Conservation (phyloP, 64 coral and sea anemone species). For the Pachyseris speciosa region DNA sequence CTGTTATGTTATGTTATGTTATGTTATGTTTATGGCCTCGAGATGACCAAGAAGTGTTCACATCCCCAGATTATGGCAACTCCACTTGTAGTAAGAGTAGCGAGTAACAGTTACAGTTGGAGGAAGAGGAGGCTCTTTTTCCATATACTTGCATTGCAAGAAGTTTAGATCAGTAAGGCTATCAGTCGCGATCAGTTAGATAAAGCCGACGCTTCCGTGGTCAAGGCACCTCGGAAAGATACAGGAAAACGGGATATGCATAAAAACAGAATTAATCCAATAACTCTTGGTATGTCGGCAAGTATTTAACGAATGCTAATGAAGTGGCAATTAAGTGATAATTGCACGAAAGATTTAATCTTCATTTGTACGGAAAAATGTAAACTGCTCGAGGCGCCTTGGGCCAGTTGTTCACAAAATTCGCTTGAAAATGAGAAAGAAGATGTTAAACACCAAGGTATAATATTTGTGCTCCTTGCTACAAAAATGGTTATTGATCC, state of each 20-base stretch:
- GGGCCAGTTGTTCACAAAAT: not conserved
- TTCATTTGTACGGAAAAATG: not conserved
- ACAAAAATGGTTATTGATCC: not conserved
- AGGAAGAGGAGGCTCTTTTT: no score
- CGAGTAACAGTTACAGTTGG: no score
- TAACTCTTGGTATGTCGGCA: constrained; percentile 7
- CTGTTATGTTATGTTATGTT: not conserved
- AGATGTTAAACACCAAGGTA: not conserved
- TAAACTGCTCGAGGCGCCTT: not conserved
- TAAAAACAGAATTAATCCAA: not conserved
- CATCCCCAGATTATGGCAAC: no score
- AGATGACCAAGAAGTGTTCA: no score
- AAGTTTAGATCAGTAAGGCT: no score
- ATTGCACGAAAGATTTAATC: not conserved
- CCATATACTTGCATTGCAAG: no score
- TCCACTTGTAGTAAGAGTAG: no score
- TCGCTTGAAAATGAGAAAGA: not conserved
- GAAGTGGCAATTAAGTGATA: not conserved
- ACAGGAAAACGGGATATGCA: not conserved
- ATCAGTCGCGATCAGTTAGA: not conserved
- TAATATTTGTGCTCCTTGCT: not conserved
- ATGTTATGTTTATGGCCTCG: no score
- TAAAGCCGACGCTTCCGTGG: not conserved
- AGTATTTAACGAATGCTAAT: constrained; percentile 26
- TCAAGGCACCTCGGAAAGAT: not conserved